A percentile compares a stretch with the other conserved stretches of the same genome.
Evolutionary conservation across 37 sponge, comb jelly and placozoan genomes (phyloP).

Genomic region (Haliclona indistincta): DNA sequence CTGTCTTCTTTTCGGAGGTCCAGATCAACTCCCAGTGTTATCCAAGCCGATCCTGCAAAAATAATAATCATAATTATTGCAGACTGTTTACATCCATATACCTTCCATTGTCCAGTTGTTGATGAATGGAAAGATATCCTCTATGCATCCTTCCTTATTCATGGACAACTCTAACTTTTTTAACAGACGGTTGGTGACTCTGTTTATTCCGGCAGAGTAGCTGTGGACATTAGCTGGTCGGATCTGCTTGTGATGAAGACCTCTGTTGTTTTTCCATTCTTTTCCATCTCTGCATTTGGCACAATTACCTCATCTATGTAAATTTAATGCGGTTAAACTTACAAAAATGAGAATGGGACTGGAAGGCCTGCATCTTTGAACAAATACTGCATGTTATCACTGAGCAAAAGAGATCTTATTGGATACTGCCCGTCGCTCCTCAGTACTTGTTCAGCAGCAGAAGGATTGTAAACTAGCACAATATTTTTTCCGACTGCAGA

Average conservation of each 20-base stretch:
- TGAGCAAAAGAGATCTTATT: not conserved
- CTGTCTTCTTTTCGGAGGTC: not conserved
- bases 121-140: not conserved
- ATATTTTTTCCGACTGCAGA: too few species aligned
- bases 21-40: slow-evolving; percentile 3
- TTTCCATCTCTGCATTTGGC: not conserved
- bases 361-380: not conserved
- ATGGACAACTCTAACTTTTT: not conserved
- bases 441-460: not conserved
- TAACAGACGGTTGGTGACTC: not conserved
- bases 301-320: too few species aligned
- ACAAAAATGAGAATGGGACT: not conserved
- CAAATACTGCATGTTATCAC: slow-evolving; percentile 4
- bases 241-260: not conserved
- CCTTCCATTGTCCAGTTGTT: not conserved
- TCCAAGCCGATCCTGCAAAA: slow-evolving; percentile 2
- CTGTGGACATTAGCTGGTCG: not conserved
- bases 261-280: not conserved
- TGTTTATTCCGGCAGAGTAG: slow-evolving; percentile 4
- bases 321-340: too few species aligned
- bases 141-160: not conserved
- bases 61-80: too few species aligned
- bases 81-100: too few species aligned
- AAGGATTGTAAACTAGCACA: not conserved
- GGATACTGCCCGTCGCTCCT: slow-evolving; percentile 12